phyloP scores from a whole-genome alignment of 2,888 invertebrate genomes.

The Stenolophus ochropezus region DNA sequence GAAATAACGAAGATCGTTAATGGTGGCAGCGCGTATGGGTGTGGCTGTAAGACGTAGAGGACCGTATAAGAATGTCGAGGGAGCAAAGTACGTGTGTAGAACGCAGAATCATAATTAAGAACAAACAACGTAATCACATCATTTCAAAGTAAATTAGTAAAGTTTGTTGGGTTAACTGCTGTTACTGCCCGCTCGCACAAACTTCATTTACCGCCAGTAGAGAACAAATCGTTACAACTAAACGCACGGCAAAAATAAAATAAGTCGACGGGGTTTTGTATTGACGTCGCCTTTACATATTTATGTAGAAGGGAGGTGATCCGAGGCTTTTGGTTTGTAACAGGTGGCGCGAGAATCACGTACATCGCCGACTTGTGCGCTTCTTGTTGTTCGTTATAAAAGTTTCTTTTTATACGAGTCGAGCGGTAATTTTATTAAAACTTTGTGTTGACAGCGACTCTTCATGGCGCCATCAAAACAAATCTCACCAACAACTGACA shows the following conservation, averaged over 20 bases:
- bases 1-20: too few relatives aligned
- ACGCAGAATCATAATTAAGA: conserved; percentile 44
- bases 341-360: conserved; percentile 37
- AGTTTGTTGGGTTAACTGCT: conserved; percentile 34
- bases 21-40: too few relatives aligned
- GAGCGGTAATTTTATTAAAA: conserved; percentile 40
- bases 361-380: not conserved
- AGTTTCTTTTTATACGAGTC: conserved; percentile 43
- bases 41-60: too few relatives aligned
- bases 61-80: too few relatives aligned
- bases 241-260: not conserved
- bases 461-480: conserved; percentile 4
- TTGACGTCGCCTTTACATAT: too few relatives aligned
- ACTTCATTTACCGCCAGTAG: not conserved
- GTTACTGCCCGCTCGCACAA: conserved; percentile 1
- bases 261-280: too few relatives aligned
- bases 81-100: not conserved
- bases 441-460: conserved; percentile 39
- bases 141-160: conserved; percentile 54
- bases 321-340: conserved; percentile 7
- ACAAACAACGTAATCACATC: conserved; percentile 54
- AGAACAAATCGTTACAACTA: conserved; percentile 2
- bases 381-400: conserved; percentile 44
- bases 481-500: not conserved
- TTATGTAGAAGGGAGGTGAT: too few relatives aligned